phyloP scores from a whole-genome alignment of 2,113 vertebrate species.

The Onychostoma macrolepis region DNA sequence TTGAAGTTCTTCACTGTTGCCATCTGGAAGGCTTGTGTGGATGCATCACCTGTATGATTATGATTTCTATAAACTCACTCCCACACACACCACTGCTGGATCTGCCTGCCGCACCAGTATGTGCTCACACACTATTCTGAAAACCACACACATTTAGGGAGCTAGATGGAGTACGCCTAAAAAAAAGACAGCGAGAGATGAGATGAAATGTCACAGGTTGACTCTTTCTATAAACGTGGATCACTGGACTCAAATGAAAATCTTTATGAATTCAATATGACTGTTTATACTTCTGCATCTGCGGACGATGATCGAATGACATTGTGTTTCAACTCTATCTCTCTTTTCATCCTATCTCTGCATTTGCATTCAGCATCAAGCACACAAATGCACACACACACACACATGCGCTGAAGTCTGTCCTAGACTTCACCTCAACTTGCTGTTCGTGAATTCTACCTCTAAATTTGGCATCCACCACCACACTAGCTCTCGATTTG shows the following conservation, averaged over 20 bases:
- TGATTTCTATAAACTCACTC: constrained; percentile 22
- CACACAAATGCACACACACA: not conserved
- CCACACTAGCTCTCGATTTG: not conserved
- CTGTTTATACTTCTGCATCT: constrained; percentile 19
- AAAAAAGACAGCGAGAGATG: not conserved
- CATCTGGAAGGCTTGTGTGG: constrained; percentile 13
- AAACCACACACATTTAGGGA: not conserved
- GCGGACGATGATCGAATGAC: not conserved
- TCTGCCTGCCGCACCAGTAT: not conserved
- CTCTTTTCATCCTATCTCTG: not conserved
- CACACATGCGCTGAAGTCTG: not conserved
- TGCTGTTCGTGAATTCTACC: not conserved
- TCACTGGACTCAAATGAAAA: constrained; percentile 24
- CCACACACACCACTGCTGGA: not conserved
- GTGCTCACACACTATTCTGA: constrained; percentile 1
- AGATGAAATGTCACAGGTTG: constrained; percentile 30
- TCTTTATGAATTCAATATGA: constrained; percentile 27
- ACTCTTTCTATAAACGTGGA: not conserved
- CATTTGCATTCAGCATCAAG: constrained; percentile 7
- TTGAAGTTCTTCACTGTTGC: constrained; percentile 22
- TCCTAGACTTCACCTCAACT: constrained; percentile 20
- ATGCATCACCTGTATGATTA: constrained; percentile 44
- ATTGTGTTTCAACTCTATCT: not conserved
- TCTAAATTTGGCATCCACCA: not conserved
- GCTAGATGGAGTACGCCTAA: not conserved